These are phyloP conservation scores for Nesoenas mayeri DNA, from an alignment of 2,113 vertebrate genomes.

Conservation along the genomic window DNA sequence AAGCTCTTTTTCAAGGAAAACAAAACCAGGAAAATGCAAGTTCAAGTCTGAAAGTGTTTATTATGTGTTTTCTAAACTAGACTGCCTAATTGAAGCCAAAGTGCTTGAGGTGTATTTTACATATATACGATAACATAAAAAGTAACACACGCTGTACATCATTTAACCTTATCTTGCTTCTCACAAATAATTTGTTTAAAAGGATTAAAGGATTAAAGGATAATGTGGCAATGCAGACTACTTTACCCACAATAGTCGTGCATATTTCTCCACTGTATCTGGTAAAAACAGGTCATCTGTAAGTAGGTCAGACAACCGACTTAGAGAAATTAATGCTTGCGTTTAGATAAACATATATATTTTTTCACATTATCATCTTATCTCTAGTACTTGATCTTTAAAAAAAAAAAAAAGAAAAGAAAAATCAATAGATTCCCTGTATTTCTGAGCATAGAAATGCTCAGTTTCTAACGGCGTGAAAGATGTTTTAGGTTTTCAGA, in stretches of 20 bases:
- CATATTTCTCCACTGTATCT: constrained; percentile 36
- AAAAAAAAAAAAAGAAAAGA: background rate
- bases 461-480: background rate
- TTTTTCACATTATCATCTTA: background rate
- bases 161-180: background rate
- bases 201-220: background rate
- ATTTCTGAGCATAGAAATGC: background rate
- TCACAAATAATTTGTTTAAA: constrained; percentile 2
- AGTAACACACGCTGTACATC: background rate
- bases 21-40: background rate
- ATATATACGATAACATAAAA: background rate
- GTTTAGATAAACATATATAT: background rate
- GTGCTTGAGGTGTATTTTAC: background rate
- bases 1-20: background rate
- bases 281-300: constrained; percentile 64
- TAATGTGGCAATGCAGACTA: background rate
- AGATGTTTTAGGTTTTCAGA: background rate
- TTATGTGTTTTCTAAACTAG: background rate
- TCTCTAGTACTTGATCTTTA: background rate
- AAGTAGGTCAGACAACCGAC: constrained; percentile 70
- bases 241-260: background rate
- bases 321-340: constrained; percentile 23
- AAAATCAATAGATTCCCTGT: background rate
- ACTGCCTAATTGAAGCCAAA: background rate
- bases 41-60: background rate